Evolutionary conservation across 2,797 vertebrate species (phyloP).

Genomic region (Trematomus bernacchii): DNA sequence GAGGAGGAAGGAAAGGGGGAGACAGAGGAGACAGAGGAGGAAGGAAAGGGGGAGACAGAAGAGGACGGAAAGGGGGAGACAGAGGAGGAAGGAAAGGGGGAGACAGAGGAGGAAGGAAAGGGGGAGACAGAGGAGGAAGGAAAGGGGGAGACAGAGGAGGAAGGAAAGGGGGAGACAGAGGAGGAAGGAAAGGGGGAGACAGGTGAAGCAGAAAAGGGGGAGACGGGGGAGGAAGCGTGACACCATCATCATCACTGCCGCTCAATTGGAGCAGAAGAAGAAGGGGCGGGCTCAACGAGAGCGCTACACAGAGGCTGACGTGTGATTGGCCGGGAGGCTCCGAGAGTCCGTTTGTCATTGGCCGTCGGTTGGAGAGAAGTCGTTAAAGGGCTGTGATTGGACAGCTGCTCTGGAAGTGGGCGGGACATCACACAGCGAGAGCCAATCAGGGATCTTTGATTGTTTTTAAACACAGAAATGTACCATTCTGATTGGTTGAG

Average conservation of each 20-base stretch:
- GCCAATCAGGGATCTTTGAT: conserved; percentile 15
- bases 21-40: no score
- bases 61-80: background rate
- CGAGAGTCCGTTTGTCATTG: background rate
- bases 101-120: background rate
- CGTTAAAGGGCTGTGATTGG: conserved; percentile 30
- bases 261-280: background rate
- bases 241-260: conserved; percentile 18
- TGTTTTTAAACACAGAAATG: background rate
- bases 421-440: background rate
- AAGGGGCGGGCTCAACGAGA: background rate
- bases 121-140: no score
- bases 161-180: no score
- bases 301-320: background rate
- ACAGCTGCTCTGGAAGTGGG: conserved; percentile 9
- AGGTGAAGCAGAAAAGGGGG: background rate
- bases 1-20: background rate
- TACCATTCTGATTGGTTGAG: conserved; percentile 26
- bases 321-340: conserved; percentile 24
- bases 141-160: background rate
- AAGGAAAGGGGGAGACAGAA: background rate
- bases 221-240: background rate
- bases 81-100: background rate
- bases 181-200: background rate
- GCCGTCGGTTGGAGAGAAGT: background rate